Conservation (phyloP, 2,797 vertebrate species). For the Eurystomus glaucurus region DNA sequence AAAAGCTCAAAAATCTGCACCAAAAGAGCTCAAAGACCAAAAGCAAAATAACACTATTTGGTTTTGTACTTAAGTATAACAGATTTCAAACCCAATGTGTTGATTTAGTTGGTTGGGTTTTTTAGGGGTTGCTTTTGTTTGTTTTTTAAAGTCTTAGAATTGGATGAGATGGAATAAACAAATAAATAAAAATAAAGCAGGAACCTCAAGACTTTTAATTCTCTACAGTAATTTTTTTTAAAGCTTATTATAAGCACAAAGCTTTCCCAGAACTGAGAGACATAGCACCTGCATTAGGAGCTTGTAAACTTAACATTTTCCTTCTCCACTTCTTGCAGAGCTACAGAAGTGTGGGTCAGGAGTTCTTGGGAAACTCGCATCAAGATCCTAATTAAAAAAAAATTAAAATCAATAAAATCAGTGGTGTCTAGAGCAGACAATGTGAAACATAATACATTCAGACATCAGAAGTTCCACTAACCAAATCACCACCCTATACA, state of each 20-base stretch:
- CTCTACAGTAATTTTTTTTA: neutral
- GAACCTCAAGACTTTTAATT: neutral
- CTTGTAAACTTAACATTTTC: neutral
- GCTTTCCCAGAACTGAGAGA: neutral
- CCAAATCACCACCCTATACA: neutral
- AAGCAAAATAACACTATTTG: neutral
- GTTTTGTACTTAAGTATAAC: neutral
- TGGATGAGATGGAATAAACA: neutral
- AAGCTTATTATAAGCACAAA: neutral
- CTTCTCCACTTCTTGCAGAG: neutral
- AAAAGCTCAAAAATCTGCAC: neutral
- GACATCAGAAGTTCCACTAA: neutral
- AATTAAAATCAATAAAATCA: neutral
- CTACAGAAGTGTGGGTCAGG: neutral
- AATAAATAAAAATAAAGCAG: neutral
- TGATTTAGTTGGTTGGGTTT: neutral
- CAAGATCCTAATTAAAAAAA: neutral
- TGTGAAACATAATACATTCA: neutral
- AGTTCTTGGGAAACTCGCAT: neutral
- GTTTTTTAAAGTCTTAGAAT: neutral
- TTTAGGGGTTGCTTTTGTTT: no score
- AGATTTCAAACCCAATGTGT: neutral
- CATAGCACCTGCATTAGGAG: neutral
- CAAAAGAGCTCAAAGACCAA: neutral
- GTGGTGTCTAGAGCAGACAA: neutral